Evolutionary conservation across 2,113 vertebrate species (phyloP), one percentile per base, ranked within the genome.

Genomic region (Pao palembangensis): DNA sequence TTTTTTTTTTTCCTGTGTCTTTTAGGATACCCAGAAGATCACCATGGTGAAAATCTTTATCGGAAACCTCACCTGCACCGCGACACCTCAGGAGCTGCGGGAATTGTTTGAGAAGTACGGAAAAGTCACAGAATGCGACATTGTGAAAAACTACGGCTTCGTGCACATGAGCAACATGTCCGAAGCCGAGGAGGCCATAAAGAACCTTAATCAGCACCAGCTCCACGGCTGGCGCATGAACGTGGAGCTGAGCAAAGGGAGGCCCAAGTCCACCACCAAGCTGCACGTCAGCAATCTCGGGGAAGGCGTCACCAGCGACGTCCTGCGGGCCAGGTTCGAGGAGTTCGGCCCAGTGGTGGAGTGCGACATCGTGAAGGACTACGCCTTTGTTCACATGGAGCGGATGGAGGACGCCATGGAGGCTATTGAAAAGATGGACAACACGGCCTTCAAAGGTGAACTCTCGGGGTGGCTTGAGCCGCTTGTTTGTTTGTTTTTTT

Each of bases 321-420:
- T 95, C 72, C 91, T 98, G 38, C 85, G 92, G 0, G 89, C 90
- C 67, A 95, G 93, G 76, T 98, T 98, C 54, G 92, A 94, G 75
- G 93, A 95, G 70, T 98, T 94, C 16, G 96, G 96, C 25, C 56
- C 91, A 0, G 96, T 98, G 50, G 92, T 94, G 11, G 95, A 98
- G 74, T 97, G 95, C 55, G 95, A 97, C 88, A 95, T 98, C 79
- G 94, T 98, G 44, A 98, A 96, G 84, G 96, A 98, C 79, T 98
- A 95, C 44, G 96, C 96, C 71, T 98, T 96, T 58, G 92, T 98
- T 14, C 96, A 98, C 88, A 97, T 98, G 95, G 95, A 96, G 81
- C 79, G 90, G 38, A 93, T 93, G 1, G 95, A 96, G 47, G 95
- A 98, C 20, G 96, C 96, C 1, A 91, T 96, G 72, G 93, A 94